Evolutionary conservation across 2,888 invertebrate genomes (phyloP).

Genomic region (Zelleria hepariella): DNA sequence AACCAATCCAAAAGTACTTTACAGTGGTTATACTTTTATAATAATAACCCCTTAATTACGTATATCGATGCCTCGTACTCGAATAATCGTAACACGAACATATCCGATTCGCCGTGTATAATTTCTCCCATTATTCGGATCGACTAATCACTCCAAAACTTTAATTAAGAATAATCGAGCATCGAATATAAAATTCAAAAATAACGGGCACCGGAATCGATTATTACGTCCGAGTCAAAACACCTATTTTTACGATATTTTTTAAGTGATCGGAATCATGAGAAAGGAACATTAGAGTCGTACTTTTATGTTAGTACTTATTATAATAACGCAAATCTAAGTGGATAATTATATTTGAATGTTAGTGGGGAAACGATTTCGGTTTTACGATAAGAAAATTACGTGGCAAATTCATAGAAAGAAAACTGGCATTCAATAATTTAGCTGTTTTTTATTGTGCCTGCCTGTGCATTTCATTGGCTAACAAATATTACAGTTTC

Average conservation of each 20-base stretch:
- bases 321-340: not conserved
- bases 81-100: constrained; percentile 50
- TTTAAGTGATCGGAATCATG: constrained; percentile 2
- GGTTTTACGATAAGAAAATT: not conserved
- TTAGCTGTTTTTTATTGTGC: too few relatives aligned
- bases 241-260: constrained; percentile 1
- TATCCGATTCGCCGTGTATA: constrained; percentile 51
- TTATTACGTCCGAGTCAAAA: constrained; percentile 27
- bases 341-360: not conserved
- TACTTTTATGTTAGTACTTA: not conserved
- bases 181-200: constrained; percentile 41
- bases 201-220: constrained; percentile 29
- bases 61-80: constrained; percentile 44
- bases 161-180: constrained; percentile 53
- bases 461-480: too few relatives aligned
- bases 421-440: not conserved
- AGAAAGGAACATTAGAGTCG: constrained; percentile 8
- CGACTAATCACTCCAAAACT: constrained; percentile 47
- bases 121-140: constrained; percentile 52
- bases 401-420: not conserved
- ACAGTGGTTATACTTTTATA: constrained; percentile 42
- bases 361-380: not conserved
- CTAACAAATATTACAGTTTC: too few relatives aligned
- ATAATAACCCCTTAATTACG: constrained; percentile 35
- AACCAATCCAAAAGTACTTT: constrained; percentile 46